Evolutionary conservation across 2,797 vertebrate species (phyloP), one percentile per base, ranked within the genome.

Genomic region (Leptodactylus fallax): DNA sequence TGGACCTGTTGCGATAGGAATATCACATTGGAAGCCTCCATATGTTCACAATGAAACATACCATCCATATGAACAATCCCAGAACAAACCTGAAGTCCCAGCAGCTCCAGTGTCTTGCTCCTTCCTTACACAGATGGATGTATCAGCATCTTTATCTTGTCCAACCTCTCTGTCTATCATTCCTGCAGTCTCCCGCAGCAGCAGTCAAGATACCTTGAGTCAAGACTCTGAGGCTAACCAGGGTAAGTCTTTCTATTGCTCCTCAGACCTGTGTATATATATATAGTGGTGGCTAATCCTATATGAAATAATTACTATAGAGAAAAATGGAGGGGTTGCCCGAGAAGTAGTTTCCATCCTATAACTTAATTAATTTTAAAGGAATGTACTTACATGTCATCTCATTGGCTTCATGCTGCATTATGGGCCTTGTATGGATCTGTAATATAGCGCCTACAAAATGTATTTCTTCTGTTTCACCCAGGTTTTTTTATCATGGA

Each of bases 81-180:
- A 93, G 83, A 88, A 92, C 72, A 36, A 91, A 87, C 90, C 92
- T 87, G 93, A 93, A 91, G 96, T 96, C 86, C 92, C 90, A 6
- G 90, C 92, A 86, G 91, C 91, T 91, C 95, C 96, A 0, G 93
- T 93, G 89, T 93, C 93, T 76, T 94, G 94, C 0, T 92, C 92
- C 12, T 91, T 95, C 81, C 90, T 93, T 2, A 45, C 92, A n/a
- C 90, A 90, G 87, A 92, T 92, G n/a, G 95, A 97, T 63, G 89
- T 96, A 79, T 92, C 93, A 0, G 95, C 95, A 79, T 95, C 96
- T 0, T 91, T 96, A 87, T 98, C 97, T 87, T 98, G 97, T 87
- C 97, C 97, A 1, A 96, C 97, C 6, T 98, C 97, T 0, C 93
- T 98, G 87, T 97, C 97, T 72, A 91, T 98, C 93, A 97, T 95